phyloP scores from a whole-genome alignment of 2,113 vertebrate species.

The Pagrus major region DNA sequence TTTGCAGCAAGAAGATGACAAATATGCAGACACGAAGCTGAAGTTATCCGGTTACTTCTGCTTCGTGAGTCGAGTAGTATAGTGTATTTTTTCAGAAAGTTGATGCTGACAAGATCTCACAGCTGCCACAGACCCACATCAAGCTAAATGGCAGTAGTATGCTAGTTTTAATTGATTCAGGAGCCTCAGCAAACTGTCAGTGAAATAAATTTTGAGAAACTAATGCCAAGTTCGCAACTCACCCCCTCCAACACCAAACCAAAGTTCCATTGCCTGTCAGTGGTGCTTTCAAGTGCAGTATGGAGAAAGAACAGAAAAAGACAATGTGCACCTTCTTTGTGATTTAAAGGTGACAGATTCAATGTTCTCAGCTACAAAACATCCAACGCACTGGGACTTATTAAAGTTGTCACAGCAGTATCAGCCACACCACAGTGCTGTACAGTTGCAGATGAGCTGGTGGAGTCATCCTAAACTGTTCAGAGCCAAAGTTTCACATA shows the following conservation, averaged over 20 bases:
- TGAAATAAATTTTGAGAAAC: background rate
- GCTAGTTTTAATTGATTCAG: no score
- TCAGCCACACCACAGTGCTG: background rate
- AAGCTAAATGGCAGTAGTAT: no score
- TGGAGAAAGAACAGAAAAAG: background rate
- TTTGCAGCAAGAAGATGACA: no score
- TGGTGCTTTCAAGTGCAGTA: constrained; percentile 4
- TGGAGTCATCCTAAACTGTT: constrained; percentile 27
- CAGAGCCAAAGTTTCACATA: constrained; percentile 35
- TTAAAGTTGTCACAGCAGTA: constrained; percentile 16
- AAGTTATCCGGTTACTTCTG: no score
- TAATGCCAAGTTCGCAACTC: background rate
- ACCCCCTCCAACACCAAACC: background rate
- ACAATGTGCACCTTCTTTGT: constrained; percentile 6
- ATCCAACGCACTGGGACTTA: constrained; percentile 17
- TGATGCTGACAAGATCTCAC: no score
- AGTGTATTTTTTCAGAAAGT: no score
- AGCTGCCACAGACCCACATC: no score
- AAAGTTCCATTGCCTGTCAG: background rate
- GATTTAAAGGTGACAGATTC: background rate
- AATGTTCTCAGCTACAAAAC: constrained; percentile 1
- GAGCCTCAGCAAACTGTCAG: background rate
- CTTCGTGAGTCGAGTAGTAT: no score
- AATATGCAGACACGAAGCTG: no score
- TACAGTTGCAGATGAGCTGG: constrained; percentile 33